phyloP scores from a whole-genome alignment of 2,797 vertebrate species.

The Anguilla obscura region DNA sequence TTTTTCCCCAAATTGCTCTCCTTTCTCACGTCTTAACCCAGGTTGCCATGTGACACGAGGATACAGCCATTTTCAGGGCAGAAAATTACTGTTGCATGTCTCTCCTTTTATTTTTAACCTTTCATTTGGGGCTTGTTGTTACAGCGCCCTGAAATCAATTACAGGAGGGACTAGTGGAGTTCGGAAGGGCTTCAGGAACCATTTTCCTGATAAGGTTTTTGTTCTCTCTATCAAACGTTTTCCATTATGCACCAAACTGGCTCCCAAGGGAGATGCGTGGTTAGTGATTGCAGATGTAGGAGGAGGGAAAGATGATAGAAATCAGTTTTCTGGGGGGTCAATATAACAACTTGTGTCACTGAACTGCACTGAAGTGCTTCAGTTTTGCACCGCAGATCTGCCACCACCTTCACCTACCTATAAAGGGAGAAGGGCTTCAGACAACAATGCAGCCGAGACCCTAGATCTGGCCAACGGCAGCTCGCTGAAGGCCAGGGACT shows the following conservation, averaged over 20 bases:
- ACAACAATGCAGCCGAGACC: constrained; percentile 57
- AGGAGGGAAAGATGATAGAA: constrained; percentile 30
- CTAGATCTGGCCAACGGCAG: constrained; percentile 59
- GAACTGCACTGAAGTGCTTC: not conserved
- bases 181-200: constrained; percentile 50
- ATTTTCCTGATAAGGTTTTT: constrained; percentile 54
- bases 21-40: constrained; percentile 26
- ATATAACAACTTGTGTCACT: not conserved
- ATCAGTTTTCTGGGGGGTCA: not conserved
- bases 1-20: constrained; percentile 59
- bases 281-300: constrained; percentile 41
- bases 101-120: constrained; percentile 42
- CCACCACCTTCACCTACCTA: not conserved
- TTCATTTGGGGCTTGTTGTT: constrained; percentile 38
- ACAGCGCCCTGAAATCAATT: constrained; percentile 43
- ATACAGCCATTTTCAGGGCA: not conserved
- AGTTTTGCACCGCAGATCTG: not conserved
- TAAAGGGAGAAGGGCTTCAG: constrained; percentile 55
- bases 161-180: constrained; percentile 41
- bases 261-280: constrained; percentile 40
- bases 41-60: not conserved
- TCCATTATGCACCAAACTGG: constrained; percentile 40
- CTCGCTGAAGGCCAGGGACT: constrained; percentile 62
- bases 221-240: constrained; percentile 54
- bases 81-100: not conserved